A percentile compares a stretch with the other conserved stretches of the same genome.
Evolutionary conservation across 2,888 invertebrate genomes (phyloP).

Genomic region (Platynereis dumerilii): DNA sequence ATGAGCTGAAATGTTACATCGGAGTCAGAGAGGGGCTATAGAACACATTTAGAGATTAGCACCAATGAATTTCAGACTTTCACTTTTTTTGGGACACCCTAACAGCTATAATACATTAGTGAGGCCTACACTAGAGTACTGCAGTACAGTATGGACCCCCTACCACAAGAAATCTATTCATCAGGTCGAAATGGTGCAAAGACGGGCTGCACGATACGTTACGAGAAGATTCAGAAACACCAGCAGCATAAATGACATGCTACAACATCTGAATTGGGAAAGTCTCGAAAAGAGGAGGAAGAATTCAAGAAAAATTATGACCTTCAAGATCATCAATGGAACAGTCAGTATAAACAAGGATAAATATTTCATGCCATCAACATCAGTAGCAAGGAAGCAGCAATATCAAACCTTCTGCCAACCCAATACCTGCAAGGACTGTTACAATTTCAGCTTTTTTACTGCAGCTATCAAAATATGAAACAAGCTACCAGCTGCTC

Average conservation of each 20-base stretch:
- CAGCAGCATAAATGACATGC: neutral
- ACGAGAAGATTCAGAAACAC: neutral
- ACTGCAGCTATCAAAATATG: neutral
- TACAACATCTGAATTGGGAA: neutral
- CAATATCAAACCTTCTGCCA: neutral
- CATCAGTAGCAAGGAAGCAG: neutral
- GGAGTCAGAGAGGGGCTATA: no score
- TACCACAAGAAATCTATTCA: neutral
- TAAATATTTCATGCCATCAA: neutral
- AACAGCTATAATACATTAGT: neutral
- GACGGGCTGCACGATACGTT: neutral
- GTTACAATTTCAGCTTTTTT: no score
- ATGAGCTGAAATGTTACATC: no score
- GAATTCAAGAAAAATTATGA: neutral
- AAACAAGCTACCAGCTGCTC: conserved; percentile 2
- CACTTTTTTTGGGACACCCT: no score
- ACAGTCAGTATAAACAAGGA: no score
- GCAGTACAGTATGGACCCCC: neutral
- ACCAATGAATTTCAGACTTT: no score
- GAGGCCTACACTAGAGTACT: neutral
- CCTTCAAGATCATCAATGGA: conserved; percentile 1
- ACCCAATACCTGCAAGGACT: neutral
- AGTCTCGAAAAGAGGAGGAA: neutral
- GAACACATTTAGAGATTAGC: no score
- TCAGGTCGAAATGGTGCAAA: no score